Percentiles rank a stretch among this genome's conserved stretches.
phyloP scores from a whole-genome alignment of 92 coral and sea anemone species.

The Palythoa heliodiscus region DNA sequence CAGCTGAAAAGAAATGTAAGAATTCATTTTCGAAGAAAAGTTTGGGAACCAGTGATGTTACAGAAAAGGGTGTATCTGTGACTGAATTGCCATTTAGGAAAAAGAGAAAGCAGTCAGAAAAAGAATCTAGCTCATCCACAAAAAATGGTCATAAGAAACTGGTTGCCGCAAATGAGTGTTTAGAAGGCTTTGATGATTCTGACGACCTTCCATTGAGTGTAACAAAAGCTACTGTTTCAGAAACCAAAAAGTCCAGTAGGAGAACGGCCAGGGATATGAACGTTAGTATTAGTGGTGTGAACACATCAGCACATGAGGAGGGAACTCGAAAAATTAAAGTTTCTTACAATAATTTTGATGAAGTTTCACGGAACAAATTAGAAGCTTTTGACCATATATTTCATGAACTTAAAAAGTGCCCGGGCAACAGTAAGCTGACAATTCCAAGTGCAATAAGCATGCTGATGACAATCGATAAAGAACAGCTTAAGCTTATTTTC shows the following conservation, averaged over 20 bases:
- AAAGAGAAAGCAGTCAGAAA: background rate
- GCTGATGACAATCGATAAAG: conserved; percentile 56
- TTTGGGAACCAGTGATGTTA: background rate
- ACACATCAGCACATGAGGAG: background rate
- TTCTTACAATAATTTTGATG: conserved; percentile 36
- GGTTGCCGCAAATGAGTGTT: background rate
- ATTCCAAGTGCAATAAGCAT: conserved; percentile 63
- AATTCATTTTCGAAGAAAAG: conserved; percentile 22
- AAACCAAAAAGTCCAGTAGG: conserved; percentile 9
- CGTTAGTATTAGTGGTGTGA: background rate
- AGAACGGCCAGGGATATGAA: background rate
- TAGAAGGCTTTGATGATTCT: conserved; percentile 30
- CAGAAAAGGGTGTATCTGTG: background rate
- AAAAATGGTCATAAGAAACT: background rate
- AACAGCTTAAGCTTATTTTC: conserved; percentile 36
- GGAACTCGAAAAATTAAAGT: conserved; percentile 23
- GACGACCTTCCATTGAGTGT: conserved; percentile 39
- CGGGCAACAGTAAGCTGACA: conserved; percentile 60
- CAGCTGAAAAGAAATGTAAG: conserved; percentile 20
- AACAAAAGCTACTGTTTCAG: conserved; percentile 30
- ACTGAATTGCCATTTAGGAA: background rate
- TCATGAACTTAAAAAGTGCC: conserved; percentile 65
- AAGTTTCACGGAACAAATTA: conserved; percentile 52
- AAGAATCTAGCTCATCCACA: background rate
- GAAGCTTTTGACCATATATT: conserved; percentile 75